Evolutionary conservation across 2,113 vertebrate species (phyloP).

Genomic region (Oncorhynchus nerka): DNA sequence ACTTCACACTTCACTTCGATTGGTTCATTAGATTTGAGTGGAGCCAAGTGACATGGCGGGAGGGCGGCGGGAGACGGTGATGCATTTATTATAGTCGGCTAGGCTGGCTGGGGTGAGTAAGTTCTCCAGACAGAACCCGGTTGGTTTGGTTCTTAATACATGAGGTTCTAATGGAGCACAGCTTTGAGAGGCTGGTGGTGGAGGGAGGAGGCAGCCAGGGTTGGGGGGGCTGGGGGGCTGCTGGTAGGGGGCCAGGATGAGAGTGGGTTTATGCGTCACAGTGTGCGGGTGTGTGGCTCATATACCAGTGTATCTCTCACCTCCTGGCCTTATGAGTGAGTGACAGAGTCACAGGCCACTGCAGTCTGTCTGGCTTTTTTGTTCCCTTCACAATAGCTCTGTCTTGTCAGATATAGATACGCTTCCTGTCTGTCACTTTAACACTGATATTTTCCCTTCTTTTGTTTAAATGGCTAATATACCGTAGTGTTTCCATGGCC

Average conservation of each 20-base stretch:
- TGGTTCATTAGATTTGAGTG: conserved; percentile 62
- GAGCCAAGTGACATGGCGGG: conserved; percentile 46
- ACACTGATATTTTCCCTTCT: conserved; percentile 60
- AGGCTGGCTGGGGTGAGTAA: not conserved
- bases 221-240: conserved; percentile 46
- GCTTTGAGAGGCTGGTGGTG: conserved; percentile 6
- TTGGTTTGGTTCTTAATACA: conserved; percentile 19
- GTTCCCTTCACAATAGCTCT: conserved; percentile 53
- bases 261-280: conserved; percentile 28
- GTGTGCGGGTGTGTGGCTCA: conserved; percentile 44
- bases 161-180: not conserved
- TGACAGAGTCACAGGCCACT: conserved; percentile 49
- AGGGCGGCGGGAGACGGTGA: conserved; percentile 31
- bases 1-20: conserved; percentile 64
- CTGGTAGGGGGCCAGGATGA: not conserved
- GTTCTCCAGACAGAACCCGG: conserved; percentile 18
- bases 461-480: conserved; percentile 37
- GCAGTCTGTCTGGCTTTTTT: conserved; percentile 36
- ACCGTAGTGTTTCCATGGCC: conserved; percentile 21
- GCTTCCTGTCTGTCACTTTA: conserved; percentile 62
- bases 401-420: conserved; percentile 61
- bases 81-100: conserved; percentile 53
- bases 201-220: conserved; percentile 15
- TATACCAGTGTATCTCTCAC: conserved; percentile 50
- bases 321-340: conserved; percentile 24